phyloP scores from a whole-genome alignment of 2,113 vertebrate species.

The Okapia johnstoni region DNA sequence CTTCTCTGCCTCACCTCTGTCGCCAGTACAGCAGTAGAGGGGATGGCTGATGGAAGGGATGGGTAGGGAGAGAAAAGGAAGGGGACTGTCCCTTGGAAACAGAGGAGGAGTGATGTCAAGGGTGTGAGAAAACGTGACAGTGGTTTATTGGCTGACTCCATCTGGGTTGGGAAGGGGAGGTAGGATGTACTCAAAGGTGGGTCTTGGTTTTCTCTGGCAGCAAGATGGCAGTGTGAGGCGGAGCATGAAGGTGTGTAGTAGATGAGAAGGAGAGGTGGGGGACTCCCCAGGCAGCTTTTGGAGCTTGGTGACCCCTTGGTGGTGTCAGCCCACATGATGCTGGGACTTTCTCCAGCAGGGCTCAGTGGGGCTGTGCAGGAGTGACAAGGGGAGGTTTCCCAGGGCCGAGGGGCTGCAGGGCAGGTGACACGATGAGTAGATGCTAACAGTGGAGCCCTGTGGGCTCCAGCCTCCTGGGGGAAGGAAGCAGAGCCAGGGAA shows the following conservation, averaged over 20 bases:
- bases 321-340: neutral
- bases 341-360: neutral
- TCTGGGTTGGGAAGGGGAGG: neutral
- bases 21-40: neutral
- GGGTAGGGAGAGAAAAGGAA: neutral
- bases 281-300: neutral
- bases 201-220: neutral
- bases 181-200: accelerated
- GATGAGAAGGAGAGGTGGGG: neutral
- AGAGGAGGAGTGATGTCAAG: neutral
- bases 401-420: neutral
- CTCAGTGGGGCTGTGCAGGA: neutral
- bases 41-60: neutral
- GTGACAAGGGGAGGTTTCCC: neutral
- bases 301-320: no score
- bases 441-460: accelerated
- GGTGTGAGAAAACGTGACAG: accelerated
- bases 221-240: neutral
- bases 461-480: neutral
- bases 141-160: neutral
- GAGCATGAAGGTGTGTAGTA: no score
- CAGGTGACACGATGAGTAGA: accelerated
- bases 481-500: neutral
- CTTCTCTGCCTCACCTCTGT: no score
- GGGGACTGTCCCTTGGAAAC: neutral